A percentile compares a stretch with the other conserved stretches of the same genome.
These are phyloP conservation scores for Procapra przewalskii DNA, from an alignment of 2,113 vertebrate genomes.

Conservation along the genomic window DNA sequence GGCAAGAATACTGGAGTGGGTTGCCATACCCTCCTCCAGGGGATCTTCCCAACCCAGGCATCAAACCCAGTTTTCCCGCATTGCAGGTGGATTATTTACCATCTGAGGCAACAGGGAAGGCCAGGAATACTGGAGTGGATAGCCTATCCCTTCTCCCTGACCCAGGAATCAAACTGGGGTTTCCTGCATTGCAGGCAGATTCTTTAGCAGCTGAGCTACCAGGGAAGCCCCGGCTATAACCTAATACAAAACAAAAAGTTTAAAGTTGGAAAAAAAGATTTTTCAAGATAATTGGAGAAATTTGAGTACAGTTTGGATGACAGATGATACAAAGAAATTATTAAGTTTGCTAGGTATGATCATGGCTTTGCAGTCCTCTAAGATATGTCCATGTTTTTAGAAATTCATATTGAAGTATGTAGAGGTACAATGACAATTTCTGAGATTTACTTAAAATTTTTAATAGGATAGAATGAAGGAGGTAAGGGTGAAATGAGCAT, in stretches of 20 bases:
- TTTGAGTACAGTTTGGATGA: not conserved
- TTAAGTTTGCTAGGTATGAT: not conserved
- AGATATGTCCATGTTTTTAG: not conserved
- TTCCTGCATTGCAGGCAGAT: not conserved
- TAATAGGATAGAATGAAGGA: not conserved
- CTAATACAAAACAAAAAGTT: not conserved
- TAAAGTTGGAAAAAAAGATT: not conserved
- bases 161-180: not conserved
- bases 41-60: not conserved
- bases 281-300: not conserved
- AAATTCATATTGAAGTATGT: not conserved
- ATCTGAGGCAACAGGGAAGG: not conserved
- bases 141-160: not conserved
- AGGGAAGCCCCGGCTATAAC: not conserved
- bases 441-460: not conserved
- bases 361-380: not conserved
- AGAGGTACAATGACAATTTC: not conserved
- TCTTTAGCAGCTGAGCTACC: not conserved
- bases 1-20: not conserved
- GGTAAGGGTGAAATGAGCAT: not conserved
- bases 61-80: rapidly evolving
- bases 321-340: not conserved
- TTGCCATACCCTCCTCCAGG: not conserved
- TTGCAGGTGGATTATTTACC: not conserved
- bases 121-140: not conserved